These are phyloP conservation scores for Flexamia atlantica DNA, from an alignment of 2,888 invertebrate genomes.

Conservation along the genomic window DNA sequence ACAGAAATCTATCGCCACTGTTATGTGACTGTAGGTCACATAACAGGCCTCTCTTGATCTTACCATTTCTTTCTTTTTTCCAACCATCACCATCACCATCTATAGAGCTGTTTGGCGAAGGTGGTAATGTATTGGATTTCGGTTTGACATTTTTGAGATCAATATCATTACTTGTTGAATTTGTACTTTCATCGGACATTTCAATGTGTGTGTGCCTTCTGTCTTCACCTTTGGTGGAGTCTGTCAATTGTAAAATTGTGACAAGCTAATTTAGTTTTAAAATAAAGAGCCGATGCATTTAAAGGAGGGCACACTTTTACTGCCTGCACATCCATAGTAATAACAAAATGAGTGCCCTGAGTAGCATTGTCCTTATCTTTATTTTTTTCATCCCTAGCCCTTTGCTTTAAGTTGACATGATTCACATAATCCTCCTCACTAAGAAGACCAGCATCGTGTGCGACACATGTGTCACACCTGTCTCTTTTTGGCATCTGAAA, in stretches of 20 bases:
- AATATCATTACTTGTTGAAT: no score
- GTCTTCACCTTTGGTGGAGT: no score
- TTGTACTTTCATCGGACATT: no score
- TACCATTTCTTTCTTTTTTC: no score
- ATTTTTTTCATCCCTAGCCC: constrained; percentile 65
- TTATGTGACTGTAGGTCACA: no score
- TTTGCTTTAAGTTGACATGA: constrained; percentile 62
- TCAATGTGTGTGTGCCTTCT: no score
- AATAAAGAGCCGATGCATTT: constrained; percentile 55
- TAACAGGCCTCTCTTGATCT: no score
- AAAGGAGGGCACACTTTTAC: constrained; percentile 66
- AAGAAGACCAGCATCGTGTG: constrained; percentile 50
- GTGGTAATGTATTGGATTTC: no score
- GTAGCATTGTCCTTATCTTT: constrained; percentile 49
- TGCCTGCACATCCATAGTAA: constrained; percentile 44
- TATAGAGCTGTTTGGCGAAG: no score
- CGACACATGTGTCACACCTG: constrained; percentile 62
- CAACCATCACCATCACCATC: no score
- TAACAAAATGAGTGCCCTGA: constrained; percentile 21
- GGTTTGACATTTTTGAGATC: no score
- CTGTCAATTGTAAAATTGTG: constrained; percentile 61
- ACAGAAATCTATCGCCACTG: no score
- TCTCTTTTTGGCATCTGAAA: constrained; percentile 64
- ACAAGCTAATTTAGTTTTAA: constrained; percentile 43
- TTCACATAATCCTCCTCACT: constrained; percentile 61